phyloP scores from a whole-genome alignment of 2,113 vertebrate species.

The Takifugu flavidus region DNA sequence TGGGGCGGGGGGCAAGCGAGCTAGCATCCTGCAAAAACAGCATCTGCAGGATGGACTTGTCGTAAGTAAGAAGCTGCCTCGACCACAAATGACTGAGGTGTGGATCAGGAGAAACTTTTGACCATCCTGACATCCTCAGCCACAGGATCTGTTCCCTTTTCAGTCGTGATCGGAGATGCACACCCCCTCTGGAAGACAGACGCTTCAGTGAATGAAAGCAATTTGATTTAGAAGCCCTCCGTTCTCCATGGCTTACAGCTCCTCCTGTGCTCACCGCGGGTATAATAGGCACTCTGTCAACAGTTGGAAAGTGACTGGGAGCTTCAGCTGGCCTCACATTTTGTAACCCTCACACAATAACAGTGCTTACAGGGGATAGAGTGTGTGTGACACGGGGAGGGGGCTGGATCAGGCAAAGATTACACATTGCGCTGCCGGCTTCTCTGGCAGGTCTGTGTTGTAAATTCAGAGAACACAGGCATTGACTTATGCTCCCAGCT shows the following conservation, averaged over 20 bases:
- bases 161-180: conserved; percentile 31
- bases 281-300: conserved; percentile 44
- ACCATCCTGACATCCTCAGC: conserved; percentile 9
- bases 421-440: conserved; percentile 19
- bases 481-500: conserved; percentile 23
- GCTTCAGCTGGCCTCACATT: conserved; percentile 34
- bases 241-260: conserved; percentile 33
- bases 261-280: conserved; percentile 20
- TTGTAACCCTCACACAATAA: conserved; percentile 43
- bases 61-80: too few species aligned
- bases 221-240: conserved; percentile 58
- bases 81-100: conserved; percentile 11
- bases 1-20: conserved; percentile 23
- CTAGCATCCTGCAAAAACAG: conserved; percentile 51
- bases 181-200: conserved; percentile 59
- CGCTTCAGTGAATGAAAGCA: conserved; percentile 60
- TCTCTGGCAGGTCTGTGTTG: conserved; percentile 44
- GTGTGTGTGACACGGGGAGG: conserved; percentile 5
- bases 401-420: conserved; percentile 39
- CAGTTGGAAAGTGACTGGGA: conserved; percentile 45
- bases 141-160: conserved; percentile 54
- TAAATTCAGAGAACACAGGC: conserved; percentile 37
- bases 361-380: conserved; percentile 41
- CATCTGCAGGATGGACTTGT: conserved; percentile 28
- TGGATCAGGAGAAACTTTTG: conserved; percentile 39